These are phyloP conservation scores for Rugalucina vietnamica DNA, from an alignment of 2,888 invertebrate species.

Conservation along the genomic window DNA sequence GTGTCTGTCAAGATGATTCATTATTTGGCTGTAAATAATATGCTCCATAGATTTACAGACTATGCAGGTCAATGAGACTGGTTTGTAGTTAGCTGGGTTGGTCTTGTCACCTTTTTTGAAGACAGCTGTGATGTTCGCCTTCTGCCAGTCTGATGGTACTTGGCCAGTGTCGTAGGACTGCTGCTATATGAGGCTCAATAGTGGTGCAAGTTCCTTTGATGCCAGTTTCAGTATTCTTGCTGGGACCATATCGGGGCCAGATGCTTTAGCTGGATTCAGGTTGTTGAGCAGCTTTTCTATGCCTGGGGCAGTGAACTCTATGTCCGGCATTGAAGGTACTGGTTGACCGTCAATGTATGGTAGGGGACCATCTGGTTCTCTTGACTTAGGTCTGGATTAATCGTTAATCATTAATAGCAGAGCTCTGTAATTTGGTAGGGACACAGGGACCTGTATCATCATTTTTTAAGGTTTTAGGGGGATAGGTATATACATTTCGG, in stretches of 20 bases:
- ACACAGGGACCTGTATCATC: too few relatives aligned
- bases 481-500: too few relatives aligned
- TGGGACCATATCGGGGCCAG: conserved; percentile 35
- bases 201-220: conserved; percentile 23
- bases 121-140: conserved; percentile 20
- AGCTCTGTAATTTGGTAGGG: too few relatives aligned
- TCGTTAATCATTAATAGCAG: too few relatives aligned
- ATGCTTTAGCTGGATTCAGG: conserved; percentile 33
- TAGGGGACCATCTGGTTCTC: conserved; percentile 9
- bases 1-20: conserved; percentile 18
- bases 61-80: not conserved
- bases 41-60: conserved; percentile 5
- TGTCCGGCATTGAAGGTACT: conserved; percentile 24
- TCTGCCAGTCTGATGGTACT: conserved; percentile 30
- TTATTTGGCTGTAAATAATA: conserved; percentile 23
- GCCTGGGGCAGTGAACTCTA: conserved; percentile 26
- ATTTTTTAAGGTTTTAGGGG: too few relatives aligned
- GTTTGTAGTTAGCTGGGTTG: conserved; percentile 30
- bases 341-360: conserved; percentile 11
- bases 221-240: conserved; percentile 29
- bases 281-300: conserved; percentile 31
- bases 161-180: conserved; percentile 33
- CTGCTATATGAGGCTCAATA: conserved; percentile 31
- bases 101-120: conserved; percentile 26
- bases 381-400: too few relatives aligned